phyloP scores from a whole-genome alignment of 2,113 vertebrate genomes.

The Grammomys surdaster region DNA sequence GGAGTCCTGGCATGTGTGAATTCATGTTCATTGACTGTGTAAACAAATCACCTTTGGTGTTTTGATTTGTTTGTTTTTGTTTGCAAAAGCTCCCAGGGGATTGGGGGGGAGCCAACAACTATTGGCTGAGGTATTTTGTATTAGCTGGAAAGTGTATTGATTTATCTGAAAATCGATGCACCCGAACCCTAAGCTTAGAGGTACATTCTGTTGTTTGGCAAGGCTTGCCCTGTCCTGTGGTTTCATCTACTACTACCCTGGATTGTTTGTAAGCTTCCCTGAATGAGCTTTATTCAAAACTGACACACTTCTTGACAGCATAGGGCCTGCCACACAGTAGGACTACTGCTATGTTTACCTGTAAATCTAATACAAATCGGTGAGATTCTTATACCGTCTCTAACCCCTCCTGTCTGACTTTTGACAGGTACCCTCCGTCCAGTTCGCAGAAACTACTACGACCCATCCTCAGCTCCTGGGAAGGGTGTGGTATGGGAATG shows the following conservation, averaged over 20 bases:
- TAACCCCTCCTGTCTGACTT: conserved; percentile 38
- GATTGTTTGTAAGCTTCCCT: not conserved
- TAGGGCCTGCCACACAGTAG: not conserved
- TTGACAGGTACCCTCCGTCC: conserved; percentile 88
- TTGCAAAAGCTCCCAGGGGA: not conserved
- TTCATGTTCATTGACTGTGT: not conserved
- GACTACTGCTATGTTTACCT: not conserved
- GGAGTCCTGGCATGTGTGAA: not conserved
- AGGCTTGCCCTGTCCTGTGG: not conserved
- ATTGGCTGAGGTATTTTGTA: not conserved
- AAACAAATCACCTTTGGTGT: not conserved
- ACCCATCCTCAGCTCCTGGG: conserved; percentile 86
- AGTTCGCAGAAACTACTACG: conserved; percentile 88
- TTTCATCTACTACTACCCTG: too few species aligned
- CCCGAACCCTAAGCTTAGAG: not conserved
- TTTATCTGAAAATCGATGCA: not conserved
- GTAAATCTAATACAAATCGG: not conserved
- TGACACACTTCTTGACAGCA: rapidly evolving
- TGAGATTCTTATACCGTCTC: not conserved
- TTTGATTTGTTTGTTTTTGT: not conserved
- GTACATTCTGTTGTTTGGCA: rapidly evolving
- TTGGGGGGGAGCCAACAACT: not conserved
- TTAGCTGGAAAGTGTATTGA: not conserved
- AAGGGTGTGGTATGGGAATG: conserved; percentile 90
- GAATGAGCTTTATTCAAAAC: not conserved